Evolutionary conservation across 2,113 vertebrate genomes (phyloP), one percentile per base, ranked within the genome.

Genomic region (Illadopsis cleaveri): DNA sequence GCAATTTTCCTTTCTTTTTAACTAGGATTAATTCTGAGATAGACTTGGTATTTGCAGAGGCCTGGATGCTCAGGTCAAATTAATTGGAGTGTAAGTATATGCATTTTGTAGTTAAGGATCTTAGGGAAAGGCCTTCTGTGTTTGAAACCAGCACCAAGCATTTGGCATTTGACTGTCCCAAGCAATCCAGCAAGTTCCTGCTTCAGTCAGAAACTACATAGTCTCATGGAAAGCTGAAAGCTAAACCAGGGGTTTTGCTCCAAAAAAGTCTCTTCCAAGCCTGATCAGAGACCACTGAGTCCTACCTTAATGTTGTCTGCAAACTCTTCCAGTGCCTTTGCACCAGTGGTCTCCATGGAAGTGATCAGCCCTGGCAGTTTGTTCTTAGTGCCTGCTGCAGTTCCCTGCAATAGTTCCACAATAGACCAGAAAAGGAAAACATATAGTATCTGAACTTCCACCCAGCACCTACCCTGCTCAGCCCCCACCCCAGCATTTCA

Each of bases 381-480:
- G 98, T 99, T 99, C 98, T 99, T 99, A 53, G 99, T 99, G 97
- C 99, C 99, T 75, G 99, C 99, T 3, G 99, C 99, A 1, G 99
- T 99, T 38, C 99, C 99, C 99, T 99, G 95, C 27, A 95, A 94
- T 31, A 65, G 82, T 53, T 40, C 45, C 93, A 9, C 24, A 86
- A 50, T 0, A 89, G 27, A 64, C 84, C 65, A 84, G 31, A 75
- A 69, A 44, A 56, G 15, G 30, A 83, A 86, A 76, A 70, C 24
- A 51, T 86, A 51, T 4, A 35, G 8, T 7, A 72, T 50, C 16
- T 61, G 30, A 75, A 37, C 65, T 78, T 86, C 15, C 24, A 47
- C 23, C 31, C 45, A 88, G 76, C 33, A 66, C 22, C 27, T 30
- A 28, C 38, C 4, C 25, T 45, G 17, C 31, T 44, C 42, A 72